A percentile compares a stretch with the other conserved stretches of the same genome.
Conservation (phyloP, 2,797 vertebrate species). For the Acrossocheilus wenchowensis region DNA sequence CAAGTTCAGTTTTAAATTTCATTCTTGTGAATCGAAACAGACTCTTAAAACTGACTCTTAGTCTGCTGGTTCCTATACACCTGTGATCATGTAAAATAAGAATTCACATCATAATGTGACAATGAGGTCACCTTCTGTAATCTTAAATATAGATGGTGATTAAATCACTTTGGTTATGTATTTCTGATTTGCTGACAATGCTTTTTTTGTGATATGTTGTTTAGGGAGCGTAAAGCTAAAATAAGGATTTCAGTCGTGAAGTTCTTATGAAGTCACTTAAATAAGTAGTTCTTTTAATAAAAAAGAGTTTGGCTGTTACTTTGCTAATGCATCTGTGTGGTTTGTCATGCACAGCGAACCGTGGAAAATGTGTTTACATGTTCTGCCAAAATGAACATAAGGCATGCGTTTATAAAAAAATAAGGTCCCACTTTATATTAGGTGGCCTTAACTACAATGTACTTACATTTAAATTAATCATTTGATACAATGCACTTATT, state of each 20-base stretch:
- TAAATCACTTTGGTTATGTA: background rate
- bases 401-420: background rate
- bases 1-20: background rate
- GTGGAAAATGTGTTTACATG: background rate
- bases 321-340: background rate
- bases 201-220: background rate
- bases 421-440: too few species aligned
- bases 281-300: constrained; percentile 12
- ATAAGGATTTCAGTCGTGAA: background rate
- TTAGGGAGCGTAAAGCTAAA: background rate
- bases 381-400: background rate
- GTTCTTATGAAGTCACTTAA: background rate
- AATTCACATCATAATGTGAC: background rate
- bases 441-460: too few species aligned
- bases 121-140: background rate
- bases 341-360: constrained; percentile 5
- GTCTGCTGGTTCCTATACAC: background rate
- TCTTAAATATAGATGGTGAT: background rate
- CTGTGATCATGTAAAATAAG: background rate
- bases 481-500: too few species aligned
- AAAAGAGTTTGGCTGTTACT: background rate
- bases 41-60: background rate
- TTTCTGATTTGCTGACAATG: constrained; percentile 5
- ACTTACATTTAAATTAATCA: too few species aligned
- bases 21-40: background rate